These are phyloP conservation scores for Myotis lucifugus DNA, from an alignment of 2,113 vertebrate species.

Conservation along the genomic window DNA sequence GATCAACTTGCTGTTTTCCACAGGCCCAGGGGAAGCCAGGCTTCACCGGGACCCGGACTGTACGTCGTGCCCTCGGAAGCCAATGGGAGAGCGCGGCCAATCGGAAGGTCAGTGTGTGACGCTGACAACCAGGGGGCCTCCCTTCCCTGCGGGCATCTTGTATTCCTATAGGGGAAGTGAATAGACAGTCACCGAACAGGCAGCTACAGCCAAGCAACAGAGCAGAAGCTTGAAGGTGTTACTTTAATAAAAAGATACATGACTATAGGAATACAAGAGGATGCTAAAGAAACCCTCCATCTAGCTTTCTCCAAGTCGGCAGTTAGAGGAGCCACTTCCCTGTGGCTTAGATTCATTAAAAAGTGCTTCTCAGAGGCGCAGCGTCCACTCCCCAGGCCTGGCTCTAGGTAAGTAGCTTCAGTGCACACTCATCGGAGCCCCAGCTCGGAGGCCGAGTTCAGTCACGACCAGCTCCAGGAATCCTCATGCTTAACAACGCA, in stretches of 20 bases:
- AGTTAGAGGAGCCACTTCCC: conserved; percentile 27
- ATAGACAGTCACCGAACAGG: neutral
- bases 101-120: neutral
- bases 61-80: neutral
- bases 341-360: conserved; percentile 56
- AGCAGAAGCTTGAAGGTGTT: neutral
- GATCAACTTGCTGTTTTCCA: neutral
- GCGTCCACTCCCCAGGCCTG: conserved; percentile 44
- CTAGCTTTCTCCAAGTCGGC: conserved; percentile 30
- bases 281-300: neutral
- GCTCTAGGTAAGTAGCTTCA: conserved; percentile 60
- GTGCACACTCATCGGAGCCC: conserved; percentile 44
- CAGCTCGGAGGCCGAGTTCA: conserved; percentile 50
- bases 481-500: conserved; percentile 10
- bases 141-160: conserved; percentile 37
- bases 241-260: neutral
- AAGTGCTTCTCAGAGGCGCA: conserved; percentile 52
- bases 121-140: neutral
- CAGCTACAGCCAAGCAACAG: neutral
- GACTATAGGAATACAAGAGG: conserved; percentile 57
- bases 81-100: neutral
- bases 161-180: conserved; percentile 51
- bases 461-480: conserved; percentile 56
- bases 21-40: neutral
- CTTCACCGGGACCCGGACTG: neutral